Evolutionary conservation across 2,113 vertebrate species (phyloP), one percentile per base, ranked within the genome.

Genomic region (Tachysurus vachellii): DNA sequence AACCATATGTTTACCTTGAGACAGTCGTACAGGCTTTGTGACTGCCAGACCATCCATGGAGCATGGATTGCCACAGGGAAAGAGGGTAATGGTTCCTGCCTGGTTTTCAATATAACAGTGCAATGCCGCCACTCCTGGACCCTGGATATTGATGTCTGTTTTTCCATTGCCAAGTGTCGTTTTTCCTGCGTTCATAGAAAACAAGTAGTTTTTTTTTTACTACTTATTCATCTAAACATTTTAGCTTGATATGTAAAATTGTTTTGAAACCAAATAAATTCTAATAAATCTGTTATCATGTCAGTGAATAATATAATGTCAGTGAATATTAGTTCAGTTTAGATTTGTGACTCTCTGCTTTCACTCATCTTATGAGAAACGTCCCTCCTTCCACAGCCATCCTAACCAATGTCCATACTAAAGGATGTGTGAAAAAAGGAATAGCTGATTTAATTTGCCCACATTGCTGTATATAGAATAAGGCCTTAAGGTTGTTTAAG

Each of bases 71-170:
- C 97, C 97, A 36, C 97, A 97, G 73, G 98, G 98, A 92, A 97
- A 93, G 87, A 99, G 93, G 0, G 95, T 97, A 90, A 99, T 96
- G 4, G 90, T 93, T 50, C 97, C 97, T 2, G 62, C 91, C 1
- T 89, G 81, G 28, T 98, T 98, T 90, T 98, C 97, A 0, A 99
- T 97, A 95, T 96, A 98, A 94, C 97, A 99, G 91, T 99, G 98
- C 53, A 96, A 94, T 1, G 95, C 92, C 0, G 93, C 93, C 64
- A 99, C 92, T 47, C 97, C 97, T 0, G 94, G 92, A 12, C 98
- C 97, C 90, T 97, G 97, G 85, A 99, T 93, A 10, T 95, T 73
- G 80, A 99, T 96, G 88, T 99, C 98, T 84, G 94, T 96, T 2
- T 91, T 92, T 0, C 93, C 95, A 0, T 96, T 95, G 88, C 98